Percentiles rank a stretch among this genome's conserved stretches.
phyloP scores from a whole-genome alignment of 2,888 invertebrate genomes.

The Rhyacophila evoluta region DNA sequence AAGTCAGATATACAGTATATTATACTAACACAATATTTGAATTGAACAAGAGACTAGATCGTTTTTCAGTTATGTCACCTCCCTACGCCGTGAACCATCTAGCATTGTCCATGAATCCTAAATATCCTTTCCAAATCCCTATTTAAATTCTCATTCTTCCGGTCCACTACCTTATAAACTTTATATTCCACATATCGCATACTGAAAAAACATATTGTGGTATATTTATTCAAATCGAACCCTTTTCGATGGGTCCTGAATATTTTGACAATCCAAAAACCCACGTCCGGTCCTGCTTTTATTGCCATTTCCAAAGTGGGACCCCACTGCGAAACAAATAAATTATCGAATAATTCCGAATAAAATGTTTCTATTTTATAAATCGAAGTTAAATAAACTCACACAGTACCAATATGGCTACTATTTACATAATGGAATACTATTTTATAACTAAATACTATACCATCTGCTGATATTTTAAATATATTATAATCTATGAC shows the following conservation, averaged over 20 bases:
- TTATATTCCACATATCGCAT: background rate
- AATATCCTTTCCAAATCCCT: background rate
- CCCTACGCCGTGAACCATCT: no score
- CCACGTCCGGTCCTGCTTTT: background rate
- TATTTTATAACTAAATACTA: no score
- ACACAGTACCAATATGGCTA: no score
- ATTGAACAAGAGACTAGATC: no score
- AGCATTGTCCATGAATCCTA: background rate
- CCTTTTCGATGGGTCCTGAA: background rate
- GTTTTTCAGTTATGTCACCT: no score
- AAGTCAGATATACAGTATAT: no score
- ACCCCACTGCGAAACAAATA: no score
- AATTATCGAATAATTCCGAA: background rate
- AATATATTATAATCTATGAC: no score
- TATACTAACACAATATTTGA: no score
- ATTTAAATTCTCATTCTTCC: slow-evolving; percentile 2
- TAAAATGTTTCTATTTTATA: background rate
- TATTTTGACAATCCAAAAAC: background rate
- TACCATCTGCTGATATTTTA: no score
- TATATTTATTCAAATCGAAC: slow-evolving; percentile 20
- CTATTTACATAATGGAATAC: no score
- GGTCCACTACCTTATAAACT: background rate
- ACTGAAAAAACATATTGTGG: slow-evolving; percentile 15
- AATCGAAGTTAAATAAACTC: background rate
- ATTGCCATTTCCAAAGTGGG: background rate